phyloP scores from a whole-genome alignment of 2,113 vertebrate species.

The Cyanoliseus patagonus region DNA sequence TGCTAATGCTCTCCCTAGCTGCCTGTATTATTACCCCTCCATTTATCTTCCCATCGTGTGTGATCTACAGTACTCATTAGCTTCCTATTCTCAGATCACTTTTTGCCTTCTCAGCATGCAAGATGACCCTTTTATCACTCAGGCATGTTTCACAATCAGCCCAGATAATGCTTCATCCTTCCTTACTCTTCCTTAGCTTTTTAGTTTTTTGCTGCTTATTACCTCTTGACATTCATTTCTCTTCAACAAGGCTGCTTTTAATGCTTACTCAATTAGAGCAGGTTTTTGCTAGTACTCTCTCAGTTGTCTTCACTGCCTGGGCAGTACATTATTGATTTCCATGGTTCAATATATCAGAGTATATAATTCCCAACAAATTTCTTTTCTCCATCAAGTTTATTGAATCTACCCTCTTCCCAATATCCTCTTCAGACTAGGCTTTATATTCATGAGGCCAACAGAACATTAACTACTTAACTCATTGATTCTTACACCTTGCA shows the following conservation, averaged over 20 bases:
- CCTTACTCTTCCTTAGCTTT: background rate
- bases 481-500: conserved; percentile 29
- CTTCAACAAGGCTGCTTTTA: background rate
- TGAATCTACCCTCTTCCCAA: background rate
- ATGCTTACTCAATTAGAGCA: background rate
- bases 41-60: conserved; percentile 16
- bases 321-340: conserved; percentile 9
- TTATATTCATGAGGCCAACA: conserved; percentile 23
- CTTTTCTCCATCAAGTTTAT: conserved; percentile 19
- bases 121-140: conserved; percentile 52
- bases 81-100: conserved; percentile 35
- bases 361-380: conserved; percentile 18
- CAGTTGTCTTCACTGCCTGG: background rate
- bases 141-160: conserved; percentile 12
- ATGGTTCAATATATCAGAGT: background rate
- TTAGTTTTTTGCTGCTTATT: background rate
- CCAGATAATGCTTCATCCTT: background rate
- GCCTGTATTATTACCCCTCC: conserved; percentile 5
- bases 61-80: conserved; percentile 37
- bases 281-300: background rate
- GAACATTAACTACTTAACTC: conserved; percentile 46
- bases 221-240: background rate
- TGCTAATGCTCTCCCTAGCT: conserved; percentile 49
- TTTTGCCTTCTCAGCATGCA: conserved; percentile 51
- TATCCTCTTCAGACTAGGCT: background rate